Evolutionary conservation across 1,140 invertebrate species (phyloP), one percentile per base, ranked within the genome.

Genomic region (Laodelphax striatellus): DNA sequence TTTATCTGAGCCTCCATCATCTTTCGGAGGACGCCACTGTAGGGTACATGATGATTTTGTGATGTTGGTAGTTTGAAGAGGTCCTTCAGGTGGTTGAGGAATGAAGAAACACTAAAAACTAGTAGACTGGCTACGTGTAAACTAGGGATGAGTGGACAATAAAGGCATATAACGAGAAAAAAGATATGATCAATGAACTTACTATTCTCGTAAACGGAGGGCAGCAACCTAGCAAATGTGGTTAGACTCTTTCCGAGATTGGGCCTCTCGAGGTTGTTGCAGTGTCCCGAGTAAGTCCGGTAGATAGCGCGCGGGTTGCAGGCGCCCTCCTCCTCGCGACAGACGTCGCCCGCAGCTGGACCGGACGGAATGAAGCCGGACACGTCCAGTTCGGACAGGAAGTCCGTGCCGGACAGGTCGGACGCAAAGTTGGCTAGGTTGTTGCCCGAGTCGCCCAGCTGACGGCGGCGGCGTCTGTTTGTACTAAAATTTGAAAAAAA

Each of bases 1-100:
- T n/a, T n/a, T n/a, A n/a, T n/a, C 92, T 16, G 86, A 86, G 19
- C 92, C 92, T 58, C 92, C 92, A 66, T 97, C 91, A 69, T 97
- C 94, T 70, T 87, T 92, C 0, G 94, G 93, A 67, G 90, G 85
- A 63, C 83, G 81, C 94, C 94, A 98, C 58, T 77, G 78, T 0
- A 98, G 75, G 0, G 79, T 79, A 66, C 91, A 90, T 0, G 85
- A 86, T 64, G 81, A 89, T 69, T 92, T 94, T 0, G 89, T 91
- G 17, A 97, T 80, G 65, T 96, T 85, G 41, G 84, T 81, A 24
- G 85, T 82, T 61, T 82, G 82, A 21, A 97, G 76, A 42, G 93
- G 93, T 38, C 90, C 92, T 78, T 96, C 91, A 2, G 94, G 94
- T 34, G 89, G 81, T 21, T 80, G 75, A 5, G 94, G 94, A 5